These are phyloP conservation scores for Philopotamus ludificatus DNA, from an alignment of 1,140 invertebrate genomes.

Conservation along the genomic window DNA sequence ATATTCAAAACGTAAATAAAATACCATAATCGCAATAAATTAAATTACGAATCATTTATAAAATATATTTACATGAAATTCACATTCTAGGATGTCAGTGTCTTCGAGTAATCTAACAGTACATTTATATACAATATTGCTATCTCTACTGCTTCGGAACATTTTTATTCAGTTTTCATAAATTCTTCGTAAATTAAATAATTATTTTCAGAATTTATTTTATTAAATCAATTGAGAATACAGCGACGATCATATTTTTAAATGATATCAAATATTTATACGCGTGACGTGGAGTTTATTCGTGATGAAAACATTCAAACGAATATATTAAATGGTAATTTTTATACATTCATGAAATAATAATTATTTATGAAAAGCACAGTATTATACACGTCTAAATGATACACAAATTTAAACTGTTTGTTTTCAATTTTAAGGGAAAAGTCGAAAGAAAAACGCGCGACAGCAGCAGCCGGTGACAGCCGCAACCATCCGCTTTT, in stretches of 20 bases:
- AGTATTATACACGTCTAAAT: too few species aligned
- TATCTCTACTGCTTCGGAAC: slow-evolving; percentile 73
- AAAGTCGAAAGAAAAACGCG: background rate
- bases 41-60: background rate
- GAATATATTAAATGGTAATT: too few species aligned
- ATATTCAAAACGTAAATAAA: slow-evolving; percentile 34
- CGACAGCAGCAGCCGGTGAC: slow-evolving; percentile 18
- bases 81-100: slow-evolving; percentile 90
- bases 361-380: too few species aligned
- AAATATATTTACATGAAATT: slow-evolving; percentile 81
- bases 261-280: too few species aligned
- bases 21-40: slow-evolving; percentile 32
- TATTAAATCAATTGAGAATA: too few species aligned
- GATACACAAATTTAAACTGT: too few species aligned
- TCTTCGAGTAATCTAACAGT: slow-evolving; percentile 92
- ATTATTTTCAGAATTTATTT: too few species aligned
- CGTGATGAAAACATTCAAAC: too few species aligned
- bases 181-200: background rate
- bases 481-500: slow-evolving; percentile 30
- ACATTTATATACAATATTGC: slow-evolving; percentile 87
- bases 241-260: too few species aligned
- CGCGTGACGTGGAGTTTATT: too few species aligned
- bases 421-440: background rate
- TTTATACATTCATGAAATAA: too few species aligned
- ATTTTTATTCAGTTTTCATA: slow-evolving; percentile 42